Evolutionary conservation across 2,797 vertebrate species (phyloP).

Genomic region (Buphagus erythrorhynchus): DNA sequence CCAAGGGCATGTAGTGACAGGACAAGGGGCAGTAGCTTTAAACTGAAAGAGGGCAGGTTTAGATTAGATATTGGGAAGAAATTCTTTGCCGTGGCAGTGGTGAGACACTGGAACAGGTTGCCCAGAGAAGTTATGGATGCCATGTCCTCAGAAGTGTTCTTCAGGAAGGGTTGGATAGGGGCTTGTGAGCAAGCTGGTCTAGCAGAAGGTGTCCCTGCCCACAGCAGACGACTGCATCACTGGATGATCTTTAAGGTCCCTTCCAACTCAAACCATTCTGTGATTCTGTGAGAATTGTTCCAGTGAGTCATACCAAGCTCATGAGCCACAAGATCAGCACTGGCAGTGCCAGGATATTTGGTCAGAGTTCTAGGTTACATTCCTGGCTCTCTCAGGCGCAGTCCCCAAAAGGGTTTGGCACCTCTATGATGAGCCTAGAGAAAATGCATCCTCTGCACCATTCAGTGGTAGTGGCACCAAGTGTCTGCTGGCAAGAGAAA

Average conservation of each 20-base stretch:
- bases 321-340: background rate
- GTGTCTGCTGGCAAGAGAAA: background rate
- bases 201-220: background rate
- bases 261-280: background rate
- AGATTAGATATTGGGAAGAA: background rate
- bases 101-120: background rate
- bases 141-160: background rate
- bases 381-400: background rate
- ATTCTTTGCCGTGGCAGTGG: background rate
- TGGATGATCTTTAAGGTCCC: no score
- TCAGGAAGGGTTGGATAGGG: rapidly evolving
- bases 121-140: background rate
- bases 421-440: background rate
- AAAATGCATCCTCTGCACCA: background rate
- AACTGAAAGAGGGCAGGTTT: background rate
- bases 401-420: background rate
- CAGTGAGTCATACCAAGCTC: background rate
- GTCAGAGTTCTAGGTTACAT: background rate
- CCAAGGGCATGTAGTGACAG: background rate
- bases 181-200: background rate
- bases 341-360: background rate
- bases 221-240: background rate
- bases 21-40: background rate
- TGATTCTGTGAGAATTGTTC: background rate
- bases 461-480: background rate